Base-by-base conservation (phyloP, 2,888 invertebrate genomes). In the Timema cristinae region DNA sequence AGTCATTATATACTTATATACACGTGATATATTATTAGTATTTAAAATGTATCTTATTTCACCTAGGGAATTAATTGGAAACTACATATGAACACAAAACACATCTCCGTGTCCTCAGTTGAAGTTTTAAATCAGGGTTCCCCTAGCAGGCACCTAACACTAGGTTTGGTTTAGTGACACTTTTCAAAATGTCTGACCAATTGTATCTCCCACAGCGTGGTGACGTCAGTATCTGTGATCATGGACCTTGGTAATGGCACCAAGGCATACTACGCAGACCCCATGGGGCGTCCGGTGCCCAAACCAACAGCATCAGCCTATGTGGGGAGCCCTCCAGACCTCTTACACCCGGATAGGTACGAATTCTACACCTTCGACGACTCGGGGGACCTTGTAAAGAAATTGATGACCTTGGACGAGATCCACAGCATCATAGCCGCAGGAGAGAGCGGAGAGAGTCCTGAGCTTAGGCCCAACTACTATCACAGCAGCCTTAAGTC, bases 301-400 rank as follows among this genome's bases (percentile, higher is more conserved):
- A 89, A 87, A 78, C 90, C 89, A 67, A 84, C 86, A 67, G 84
- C 81, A 15, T 69, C 70, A 7, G 52, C 69, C 51, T 75, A 81
- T 16, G 80, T 83, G 5, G 82, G 81, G 7, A 93, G 93, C 74
- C 94, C 94, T 0, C 92, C 91, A 0, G 89, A 90, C 77, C 84
- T 94, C 0, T 82, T 94, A 7, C 90, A 91, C 76, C 94, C 94
- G 2, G 94, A 94, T 79, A 86, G 91, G 79, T 94, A 94, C 81
- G 93, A 94, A 79, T 94, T 94, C 81, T 94, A 93, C 80, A 93
- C 94, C 0, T 92, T 94, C 78, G 91, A 94, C 78, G 92, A 93
- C 78, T 89, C 90, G 71, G 94, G 94, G 13, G 92, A 94, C 78
- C 85, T 94, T 47, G 89, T 94, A 0, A 93, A 92, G 79, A 86